Percentiles rank a stretch among this genome's conserved stretches.
These are phyloP conservation scores for Phallusia fumigata DNA, from an alignment of 23 tunicate species.

Conservation along the genomic window DNA sequence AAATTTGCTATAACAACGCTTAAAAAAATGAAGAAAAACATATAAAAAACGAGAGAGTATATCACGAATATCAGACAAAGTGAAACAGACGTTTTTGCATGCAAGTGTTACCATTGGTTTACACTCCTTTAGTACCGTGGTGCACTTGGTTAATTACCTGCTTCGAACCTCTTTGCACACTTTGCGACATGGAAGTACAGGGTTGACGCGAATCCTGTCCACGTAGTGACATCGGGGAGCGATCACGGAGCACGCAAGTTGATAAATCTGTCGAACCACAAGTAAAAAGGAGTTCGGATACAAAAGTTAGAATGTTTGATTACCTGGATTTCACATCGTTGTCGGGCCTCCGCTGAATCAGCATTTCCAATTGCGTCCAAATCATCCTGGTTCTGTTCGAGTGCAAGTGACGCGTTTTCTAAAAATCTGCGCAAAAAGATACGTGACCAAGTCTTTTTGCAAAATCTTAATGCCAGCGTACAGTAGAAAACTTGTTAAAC, in stretches of 20 bases:
- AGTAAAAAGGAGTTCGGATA: background rate
- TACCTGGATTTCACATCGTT: slow-evolving; percentile 51
- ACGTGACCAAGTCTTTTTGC: too few species aligned
- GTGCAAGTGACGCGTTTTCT: background rate
- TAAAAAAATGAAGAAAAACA: background rate
- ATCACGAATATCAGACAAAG: too few species aligned
- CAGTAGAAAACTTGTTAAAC: too few species aligned
- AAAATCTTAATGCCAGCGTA: too few species aligned
- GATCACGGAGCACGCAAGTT: slow-evolving; percentile 58
- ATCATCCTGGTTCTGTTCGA: background rate
- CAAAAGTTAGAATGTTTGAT: background rate
- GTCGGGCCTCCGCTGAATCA: slow-evolving; percentile 4
- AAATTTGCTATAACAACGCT: background rate
- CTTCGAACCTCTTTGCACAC: slow-evolving; percentile 47
- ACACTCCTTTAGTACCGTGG: too few species aligned
- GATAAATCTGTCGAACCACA: slow-evolving; percentile 45
- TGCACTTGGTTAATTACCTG: slow-evolving; percentile 36
- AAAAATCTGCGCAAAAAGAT: background rate
- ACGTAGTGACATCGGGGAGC: slow-evolving; percentile 63
- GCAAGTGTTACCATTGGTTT: too few species aligned
- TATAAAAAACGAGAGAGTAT: background rate
- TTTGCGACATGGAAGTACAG: slow-evolving; percentile 34
- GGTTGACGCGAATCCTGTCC: slow-evolving; percentile 31
- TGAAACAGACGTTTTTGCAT: too few species aligned
- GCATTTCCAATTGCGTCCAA: background rate